Evolutionary conservation across 2,113 vertebrate genomes (phyloP).

Genomic region (Hyaena hyaena): DNA sequence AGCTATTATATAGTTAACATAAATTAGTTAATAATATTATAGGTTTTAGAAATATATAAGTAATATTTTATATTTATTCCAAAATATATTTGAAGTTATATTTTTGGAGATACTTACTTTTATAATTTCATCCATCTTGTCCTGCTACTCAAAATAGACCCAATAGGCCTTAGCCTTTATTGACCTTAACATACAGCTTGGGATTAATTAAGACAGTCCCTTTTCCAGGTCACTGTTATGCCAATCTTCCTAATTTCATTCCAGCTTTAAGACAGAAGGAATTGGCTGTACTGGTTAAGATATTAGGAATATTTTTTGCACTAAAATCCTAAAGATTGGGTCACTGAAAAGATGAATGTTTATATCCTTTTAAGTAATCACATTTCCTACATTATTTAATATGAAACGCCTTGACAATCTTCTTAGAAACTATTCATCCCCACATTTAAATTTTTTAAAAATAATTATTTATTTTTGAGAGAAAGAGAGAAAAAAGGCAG

Average conservation of each 20-base stretch:
- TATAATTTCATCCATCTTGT: neutral
- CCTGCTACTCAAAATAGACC: neutral
- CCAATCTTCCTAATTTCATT: neutral
- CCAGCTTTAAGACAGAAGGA: neutral
- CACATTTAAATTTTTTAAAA: neutral
- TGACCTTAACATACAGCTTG: neutral
- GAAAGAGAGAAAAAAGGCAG: too few species aligned
- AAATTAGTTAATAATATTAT: neutral
- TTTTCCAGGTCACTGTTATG: neutral
- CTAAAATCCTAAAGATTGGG: neutral
- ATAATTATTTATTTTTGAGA: too few species aligned
- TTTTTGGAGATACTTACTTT: neutral
- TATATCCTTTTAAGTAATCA: neutral
- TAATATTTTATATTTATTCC: neutral
- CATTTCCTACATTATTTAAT: neutral
- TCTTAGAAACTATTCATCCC: neutral
- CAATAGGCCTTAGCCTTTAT: neutral
- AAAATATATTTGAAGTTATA: neutral
- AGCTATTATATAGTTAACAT: neutral
- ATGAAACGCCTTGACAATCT: neutral
- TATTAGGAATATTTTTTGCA: neutral
- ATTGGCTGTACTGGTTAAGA: neutral
- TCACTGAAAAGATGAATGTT: neutral
- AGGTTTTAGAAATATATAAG: neutral
- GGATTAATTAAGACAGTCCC: neutral